Base-by-base conservation (phyloP, 1,140 invertebrate genomes). In the Drosophila sp. region DNA sequence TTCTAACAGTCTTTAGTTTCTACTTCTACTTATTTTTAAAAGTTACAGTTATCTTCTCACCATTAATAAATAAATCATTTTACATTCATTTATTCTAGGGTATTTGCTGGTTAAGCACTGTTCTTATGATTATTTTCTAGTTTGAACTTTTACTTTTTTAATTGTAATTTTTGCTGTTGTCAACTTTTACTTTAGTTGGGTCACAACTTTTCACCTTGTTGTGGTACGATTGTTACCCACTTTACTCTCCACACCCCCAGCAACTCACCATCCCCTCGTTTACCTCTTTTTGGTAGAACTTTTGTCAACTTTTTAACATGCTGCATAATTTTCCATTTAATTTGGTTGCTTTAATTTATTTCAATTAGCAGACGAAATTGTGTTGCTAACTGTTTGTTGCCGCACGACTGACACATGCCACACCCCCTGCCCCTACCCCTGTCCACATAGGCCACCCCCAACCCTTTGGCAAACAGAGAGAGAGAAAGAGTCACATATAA, bases 291-390 rank as follows among this genome's bases (percentile, higher is more conserved):
- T 6, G 32, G 38, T 29, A 21, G 25, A 62, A 61, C 36, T 66
- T 29, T 25, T 53, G 46, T 29, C 18, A 14, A 61, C 11, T 40
- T 27, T 48, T 36, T 27, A 21, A 14, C 25, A 54, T 59, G 57
- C 18, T 63, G 64, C 46, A 77, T 77, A 70, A 77, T 74, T 66
- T 66, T 72, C 65, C 74, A 62, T 86, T 76, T 69, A 66, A 78
- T 73, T 76, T 69, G 40, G 41, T 76, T 76, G 66, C 77, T 80
- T 82, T 87, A 87, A 87, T 87, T 87, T 82, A 82, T 87, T 87
- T 89, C 83, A 87, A 87, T 87, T 87, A 87, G 79, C 76, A 54
- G 58, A 77, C 73, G 78, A 57, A 76, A 87, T 78, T 87, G 67
- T 82, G 69, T 70, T 57, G 69, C 78, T 76, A 81, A 83, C 50